Conservation (phyloP, 2,888 invertebrate genomes). For the Hyppa rectilinea region DNA sequence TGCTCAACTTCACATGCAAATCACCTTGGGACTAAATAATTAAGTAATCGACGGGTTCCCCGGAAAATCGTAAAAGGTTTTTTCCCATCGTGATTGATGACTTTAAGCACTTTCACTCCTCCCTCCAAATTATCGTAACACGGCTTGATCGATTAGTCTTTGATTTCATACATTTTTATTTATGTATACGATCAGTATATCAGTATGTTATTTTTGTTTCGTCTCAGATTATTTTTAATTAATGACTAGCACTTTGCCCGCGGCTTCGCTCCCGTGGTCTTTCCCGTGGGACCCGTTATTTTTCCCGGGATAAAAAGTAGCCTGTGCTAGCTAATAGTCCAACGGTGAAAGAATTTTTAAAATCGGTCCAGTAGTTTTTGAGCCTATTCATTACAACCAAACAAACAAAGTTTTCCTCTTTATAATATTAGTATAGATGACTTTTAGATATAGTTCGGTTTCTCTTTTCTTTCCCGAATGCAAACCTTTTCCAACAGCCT, state of each 20-base stretch:
- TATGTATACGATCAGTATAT: too few species aligned
- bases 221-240: background rate
- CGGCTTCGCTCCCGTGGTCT: too few species aligned
- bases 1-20: background rate
- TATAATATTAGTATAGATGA: too few species aligned
- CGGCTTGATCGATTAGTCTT: conserved; percentile 41
- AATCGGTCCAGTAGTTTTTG: too few species aligned
- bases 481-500: background rate
- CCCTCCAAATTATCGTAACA: conserved; percentile 29
- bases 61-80: conserved; percentile 14
- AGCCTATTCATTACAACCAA: too few species aligned
- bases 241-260: too few species aligned
- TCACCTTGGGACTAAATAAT: conserved; percentile 7
- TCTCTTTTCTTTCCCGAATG: background rate
- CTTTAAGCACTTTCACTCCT: conserved; percentile 14
- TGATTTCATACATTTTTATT: background rate
- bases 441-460: too few species aligned
- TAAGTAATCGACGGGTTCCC: conserved; percentile 23
- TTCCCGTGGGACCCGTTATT: too few species aligned
- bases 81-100: conserved; percentile 50
- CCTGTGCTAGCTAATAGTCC: too few species aligned
- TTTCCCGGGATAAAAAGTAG: too few species aligned
- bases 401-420: too few species aligned
- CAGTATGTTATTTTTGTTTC: background rate
- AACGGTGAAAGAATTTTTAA: too few species aligned